These are phyloP conservation scores for Coryphaenoides rupestris DNA, from an alignment of 2,113 vertebrate species.

Conservation along the genomic window DNA sequence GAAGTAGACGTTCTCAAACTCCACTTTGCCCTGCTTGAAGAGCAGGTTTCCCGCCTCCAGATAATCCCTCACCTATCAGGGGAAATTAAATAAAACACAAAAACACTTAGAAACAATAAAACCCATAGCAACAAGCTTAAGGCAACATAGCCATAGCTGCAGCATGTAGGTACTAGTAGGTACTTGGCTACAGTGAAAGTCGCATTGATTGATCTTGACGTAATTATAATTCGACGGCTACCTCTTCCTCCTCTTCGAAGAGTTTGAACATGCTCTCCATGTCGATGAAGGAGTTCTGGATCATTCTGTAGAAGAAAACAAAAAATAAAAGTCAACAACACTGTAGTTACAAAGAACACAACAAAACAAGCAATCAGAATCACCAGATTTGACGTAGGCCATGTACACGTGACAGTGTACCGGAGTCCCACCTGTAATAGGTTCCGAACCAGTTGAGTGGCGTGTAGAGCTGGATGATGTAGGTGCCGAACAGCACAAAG, in stretches of 20 bases:
- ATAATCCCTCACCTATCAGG: conserved; percentile 82
- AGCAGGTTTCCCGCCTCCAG: conserved; percentile 77
- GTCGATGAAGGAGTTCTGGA: conserved; percentile 95
- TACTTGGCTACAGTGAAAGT: no score
- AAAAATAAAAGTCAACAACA: not conserved
- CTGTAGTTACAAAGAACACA: no score
- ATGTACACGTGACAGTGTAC: not conserved
- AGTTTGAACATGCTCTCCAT: conserved; percentile 99
- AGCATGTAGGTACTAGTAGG: no score
- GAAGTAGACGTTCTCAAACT: conserved; percentile 93
- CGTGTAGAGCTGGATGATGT: conserved; percentile 93
- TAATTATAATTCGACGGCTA: conserved; percentile 37
- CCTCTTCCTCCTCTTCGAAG: conserved; percentile 86
- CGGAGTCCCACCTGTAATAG: conserved; percentile 84
- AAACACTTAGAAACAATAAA: not conserved
- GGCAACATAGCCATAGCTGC: no score
- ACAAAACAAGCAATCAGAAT: not conserved
- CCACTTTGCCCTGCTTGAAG: conserved; percentile 78
- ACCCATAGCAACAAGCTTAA: not conserved
- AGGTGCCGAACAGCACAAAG: conserved; percentile 92
- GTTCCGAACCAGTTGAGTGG: conserved; percentile 98
- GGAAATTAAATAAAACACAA: not conserved
- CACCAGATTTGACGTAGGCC: not conserved
- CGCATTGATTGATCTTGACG: not conserved
- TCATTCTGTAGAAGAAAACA: conserved; percentile 76